Conservation (phyloP, 1,140 invertebrate genomes). For the Drosophila truncata region DNA sequence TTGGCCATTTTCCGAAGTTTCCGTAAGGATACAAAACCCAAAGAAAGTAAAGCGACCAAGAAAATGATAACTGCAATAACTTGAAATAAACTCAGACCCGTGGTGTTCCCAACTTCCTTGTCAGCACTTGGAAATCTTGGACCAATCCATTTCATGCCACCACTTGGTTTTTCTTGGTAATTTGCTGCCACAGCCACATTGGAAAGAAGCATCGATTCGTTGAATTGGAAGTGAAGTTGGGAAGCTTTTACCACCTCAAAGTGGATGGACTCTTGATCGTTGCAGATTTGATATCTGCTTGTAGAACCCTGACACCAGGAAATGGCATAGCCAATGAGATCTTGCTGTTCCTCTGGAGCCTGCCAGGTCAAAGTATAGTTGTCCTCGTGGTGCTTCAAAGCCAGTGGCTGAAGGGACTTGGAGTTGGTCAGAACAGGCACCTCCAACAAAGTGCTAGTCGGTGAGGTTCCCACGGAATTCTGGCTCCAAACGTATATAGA, state of each 20-base stretch:
- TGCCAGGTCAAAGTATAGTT: conserved; percentile 13
- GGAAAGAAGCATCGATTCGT: not conserved
- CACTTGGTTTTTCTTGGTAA: conserved; percentile 6
- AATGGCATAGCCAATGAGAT: not conserved
- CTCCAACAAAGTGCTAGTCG: not conserved
- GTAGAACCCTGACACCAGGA: conserved; percentile 3
- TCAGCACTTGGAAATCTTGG: not conserved
- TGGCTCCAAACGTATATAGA: conserved; percentile 1
- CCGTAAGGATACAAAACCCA: not conserved
- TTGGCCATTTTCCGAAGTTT: not conserved
- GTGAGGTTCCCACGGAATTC: not conserved
- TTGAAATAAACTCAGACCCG: not conserved
- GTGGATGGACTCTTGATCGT: not conserved
- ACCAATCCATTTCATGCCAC: conserved; percentile 1
- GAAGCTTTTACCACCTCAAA: not conserved
- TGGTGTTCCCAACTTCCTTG: no score
- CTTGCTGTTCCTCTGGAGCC: not conserved
- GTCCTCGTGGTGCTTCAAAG: not conserved
- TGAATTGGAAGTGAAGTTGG: not conserved
- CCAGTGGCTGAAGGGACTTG: not conserved
- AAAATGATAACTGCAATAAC: not conserved
- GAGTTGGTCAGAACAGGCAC: not conserved
- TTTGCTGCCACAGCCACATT: conserved; percentile 1
- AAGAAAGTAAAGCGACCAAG: not conserved
- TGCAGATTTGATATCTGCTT: conserved; percentile 2